A percentile compares a stretch with the other conserved stretches of the same genome.
These are phyloP conservation scores for Tenebrio molitor DNA, from an alignment of 1,140 invertebrate species.

Conservation along the genomic window DNA sequence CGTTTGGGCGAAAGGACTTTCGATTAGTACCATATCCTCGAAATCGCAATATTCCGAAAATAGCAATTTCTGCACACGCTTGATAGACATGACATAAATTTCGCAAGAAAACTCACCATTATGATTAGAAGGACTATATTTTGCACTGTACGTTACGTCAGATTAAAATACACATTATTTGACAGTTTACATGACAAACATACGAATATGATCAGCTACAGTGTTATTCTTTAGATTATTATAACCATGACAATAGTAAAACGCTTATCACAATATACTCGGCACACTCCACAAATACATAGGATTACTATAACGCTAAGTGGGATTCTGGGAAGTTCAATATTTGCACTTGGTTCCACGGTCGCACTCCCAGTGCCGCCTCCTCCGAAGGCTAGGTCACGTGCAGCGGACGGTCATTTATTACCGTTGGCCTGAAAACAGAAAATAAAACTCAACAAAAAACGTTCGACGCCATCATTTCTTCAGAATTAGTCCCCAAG, in stretches of 20 bases:
- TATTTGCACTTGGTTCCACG: slow-evolving; percentile 28
- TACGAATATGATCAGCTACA: slow-evolving; percentile 29
- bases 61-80: slow-evolving; percentile 72
- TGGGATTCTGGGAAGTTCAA: background rate
- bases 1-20: slow-evolving; percentile 75
- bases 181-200: slow-evolving; percentile 32
- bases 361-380: slow-evolving; percentile 20
- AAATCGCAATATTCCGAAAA: slow-evolving; percentile 73
- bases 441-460: background rate
- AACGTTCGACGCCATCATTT: background rate
- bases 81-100: slow-evolving; percentile 65
- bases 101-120: slow-evolving; percentile 46
- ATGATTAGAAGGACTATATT: slow-evolving; percentile 33
- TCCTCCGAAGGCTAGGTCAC: slow-evolving; percentile 45
- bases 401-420: slow-evolving; percentile 59
- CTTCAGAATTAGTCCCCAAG: background rate
- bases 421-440: slow-evolving; percentile 62
- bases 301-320: background rate
- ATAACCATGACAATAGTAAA: slow-evolving; percentile 41
- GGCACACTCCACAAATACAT: slow-evolving; percentile 29
- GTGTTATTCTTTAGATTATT: slow-evolving; percentile 17
- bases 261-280: slow-evolving; percentile 47
- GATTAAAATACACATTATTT: slow-evolving; percentile 39
- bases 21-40: slow-evolving; percentile 72
- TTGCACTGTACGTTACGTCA: slow-evolving; percentile 31